Base-by-base conservation (phyloP, 2,888 invertebrate genomes). In the Drosophila mimica region DNA sequence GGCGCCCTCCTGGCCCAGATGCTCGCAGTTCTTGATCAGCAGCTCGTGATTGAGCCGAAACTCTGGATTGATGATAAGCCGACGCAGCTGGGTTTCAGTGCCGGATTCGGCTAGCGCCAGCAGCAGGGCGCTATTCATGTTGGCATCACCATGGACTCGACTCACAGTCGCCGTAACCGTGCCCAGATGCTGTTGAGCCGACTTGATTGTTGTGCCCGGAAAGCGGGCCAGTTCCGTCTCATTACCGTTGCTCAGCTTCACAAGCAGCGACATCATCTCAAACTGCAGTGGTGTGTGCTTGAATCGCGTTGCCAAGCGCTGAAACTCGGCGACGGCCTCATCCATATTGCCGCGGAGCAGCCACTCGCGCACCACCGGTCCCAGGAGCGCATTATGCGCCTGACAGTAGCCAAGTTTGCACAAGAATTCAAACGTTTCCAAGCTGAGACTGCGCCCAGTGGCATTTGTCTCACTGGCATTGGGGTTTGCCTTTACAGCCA, bases 211-310 rank as follows among this genome's bases (percentile, higher is more conserved):
- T 3, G 88, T 61, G 20, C 81, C 75, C 3, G 83, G 73, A 38
- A 76, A 91, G 13, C 83, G 82, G 5, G 80, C 72, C 11, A 79
- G 31, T 3, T 84, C 70, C 15, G 79, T 65, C 6, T 73, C 68
- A 34, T 88, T 62, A 4, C 74, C 80, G 61, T 93, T 93, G 63
- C 91, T 88, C 2, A 93, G 56, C 49, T 92, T 91, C 46, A 94
- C 89, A 46, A 94, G 72, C 59, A 91, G 83, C n/a, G 91, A 91
- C 5, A 96, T 85, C 0, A 96, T 75, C 91, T 96, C 96, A 76
- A 95, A 94, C 83, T 95, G 95, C 13, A 96, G 89, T 0, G 96
- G 96, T 0, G 96, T 95, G 77, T 94, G 95, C 60, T 94, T 94
- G 87, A 95, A 94, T 51, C 94, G 93, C 2, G 92, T 88, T 0